A percentile compares a stretch with the other conserved stretches of the same genome.
phyloP scores from a whole-genome alignment of 2,888 invertebrate genomes.

The Zelleria hepariella region DNA sequence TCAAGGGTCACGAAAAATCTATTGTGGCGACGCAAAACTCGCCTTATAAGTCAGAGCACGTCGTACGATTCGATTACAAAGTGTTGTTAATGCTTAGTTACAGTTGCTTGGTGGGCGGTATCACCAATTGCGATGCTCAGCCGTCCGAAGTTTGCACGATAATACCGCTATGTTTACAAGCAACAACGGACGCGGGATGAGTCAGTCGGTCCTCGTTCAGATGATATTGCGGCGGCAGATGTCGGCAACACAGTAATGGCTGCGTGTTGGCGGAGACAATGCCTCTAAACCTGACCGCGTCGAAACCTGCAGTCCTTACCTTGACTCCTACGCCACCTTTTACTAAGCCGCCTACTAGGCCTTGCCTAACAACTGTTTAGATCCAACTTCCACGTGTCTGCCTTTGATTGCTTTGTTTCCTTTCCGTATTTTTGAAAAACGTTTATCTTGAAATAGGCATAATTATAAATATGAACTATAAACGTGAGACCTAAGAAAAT shows the following conservation, averaged over 20 bases:
- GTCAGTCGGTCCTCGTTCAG: constrained; percentile 24
- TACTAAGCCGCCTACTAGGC: constrained; percentile 37
- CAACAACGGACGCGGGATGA: constrained; percentile 24
- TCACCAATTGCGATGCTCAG: constrained; percentile 25
- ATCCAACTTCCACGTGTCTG: constrained; percentile 5
- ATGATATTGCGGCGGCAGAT: constrained; percentile 14
- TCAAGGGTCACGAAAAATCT: neutral
- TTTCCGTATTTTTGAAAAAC: neutral
- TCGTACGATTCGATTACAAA: neutral
- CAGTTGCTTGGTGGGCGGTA: constrained; percentile 25
- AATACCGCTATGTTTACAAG: constrained; percentile 24
- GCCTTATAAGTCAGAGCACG: neutral
- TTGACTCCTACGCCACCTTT: constrained; percentile 69
- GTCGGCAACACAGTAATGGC: constrained; percentile 15
- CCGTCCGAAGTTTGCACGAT: constrained; percentile 19
- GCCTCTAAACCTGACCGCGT: constrained; percentile 40
- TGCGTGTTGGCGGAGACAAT: constrained; percentile 67
- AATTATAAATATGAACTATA: too few relatives aligned
- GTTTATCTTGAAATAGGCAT: too few relatives aligned
- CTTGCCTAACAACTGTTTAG: constrained; percentile 32
- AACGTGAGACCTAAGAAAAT: too few relatives aligned
- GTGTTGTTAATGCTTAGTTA: neutral
- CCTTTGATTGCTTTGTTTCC: neutral
- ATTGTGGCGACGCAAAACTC: neutral
- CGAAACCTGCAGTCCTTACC: constrained; percentile 66